Evolutionary conservation across 1,140 invertebrate genomes (phyloP).

Genomic region (Neodiprion lecontei): DNA sequence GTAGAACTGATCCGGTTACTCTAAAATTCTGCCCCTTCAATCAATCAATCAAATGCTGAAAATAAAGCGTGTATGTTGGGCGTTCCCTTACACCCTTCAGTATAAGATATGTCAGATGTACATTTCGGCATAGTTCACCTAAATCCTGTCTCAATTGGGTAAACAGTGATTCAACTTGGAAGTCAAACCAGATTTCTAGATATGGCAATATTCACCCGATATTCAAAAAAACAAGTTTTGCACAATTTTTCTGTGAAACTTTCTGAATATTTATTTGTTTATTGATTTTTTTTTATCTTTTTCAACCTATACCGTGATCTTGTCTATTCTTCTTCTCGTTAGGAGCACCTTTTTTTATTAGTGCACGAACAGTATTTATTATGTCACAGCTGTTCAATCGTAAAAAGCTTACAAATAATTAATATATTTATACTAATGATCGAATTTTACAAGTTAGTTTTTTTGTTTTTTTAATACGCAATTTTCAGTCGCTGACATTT

Average conservation of each 20-base stretch:
- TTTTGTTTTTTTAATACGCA: constrained; percentile 25
- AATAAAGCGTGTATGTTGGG: too few species aligned
- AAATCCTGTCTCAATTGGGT: too few species aligned
- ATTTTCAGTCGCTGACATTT: constrained; percentile 21
- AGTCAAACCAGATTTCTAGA: too few species aligned
- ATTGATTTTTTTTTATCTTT: background rate
- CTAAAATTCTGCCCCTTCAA: too few species aligned
- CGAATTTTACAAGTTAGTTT: constrained; percentile 10
- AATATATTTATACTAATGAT: constrained; percentile 31
- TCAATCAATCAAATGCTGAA: too few species aligned
- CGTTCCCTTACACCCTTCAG: too few species aligned
- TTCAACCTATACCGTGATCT: background rate
- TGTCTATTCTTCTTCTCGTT: background rate
- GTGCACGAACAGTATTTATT: constrained; percentile 20
- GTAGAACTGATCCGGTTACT: too few species aligned
- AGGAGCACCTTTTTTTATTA: background rate
- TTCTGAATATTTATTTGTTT: background rate
- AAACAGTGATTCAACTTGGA: too few species aligned
- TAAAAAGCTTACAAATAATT: constrained; percentile 50
- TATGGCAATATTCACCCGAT: too few species aligned
- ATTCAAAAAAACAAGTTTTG: background rate
- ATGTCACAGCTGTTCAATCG: constrained; percentile 38
- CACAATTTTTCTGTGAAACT: background rate
- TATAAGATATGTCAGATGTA: too few species aligned
- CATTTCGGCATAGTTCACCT: too few species aligned